Base-by-base conservation (phyloP, 1,140 invertebrate species). In the Phenacoccus solenopsis region DNA sequence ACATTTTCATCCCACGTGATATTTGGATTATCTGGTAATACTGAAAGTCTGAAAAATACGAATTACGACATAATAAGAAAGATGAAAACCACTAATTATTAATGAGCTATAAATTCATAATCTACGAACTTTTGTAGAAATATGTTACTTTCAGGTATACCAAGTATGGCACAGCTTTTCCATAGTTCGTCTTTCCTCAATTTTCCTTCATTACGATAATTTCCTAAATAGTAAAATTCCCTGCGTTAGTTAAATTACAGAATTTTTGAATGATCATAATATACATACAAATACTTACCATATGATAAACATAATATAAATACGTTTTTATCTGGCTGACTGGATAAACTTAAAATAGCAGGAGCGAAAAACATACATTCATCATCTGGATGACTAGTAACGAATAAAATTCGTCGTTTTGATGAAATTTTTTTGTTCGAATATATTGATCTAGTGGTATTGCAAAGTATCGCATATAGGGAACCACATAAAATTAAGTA, bases 321-420 rank as follows among this genome's bases (percentile, higher is more conserved):
- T 57, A 96, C 82, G 74, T 84, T 80, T 74, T 80, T 87, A 74
- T 80, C 82, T 73, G 82, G 82, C 30, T 85, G 81, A 74, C 82
- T 85, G n/a, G 79, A 79, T 35, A 87, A 83, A 77, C 83, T 85
- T 72, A 92, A 82, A 71, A 98, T 87, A 22, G 92, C 86, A 7
- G 96, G 96, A 0, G 93, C 93, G 79, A 98, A 98, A 79, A 98
- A 98, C 96, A 98, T 98, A 73, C 91, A 93, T 78, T 98, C 96
- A 77, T 96, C 93, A 80, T 98, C 96, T 9, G 96, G 96, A 83
- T 98, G 96, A 24, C 95, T 94, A 13, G 85, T 91, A 0, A 97
- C 85, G 32, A 98, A 77, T 20, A 98, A 78, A 35, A 94, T 83
- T 74, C 89, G 49, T 28, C 72, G 61, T 3, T 64, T 64, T 64